Evolutionary conservation across 2,888 invertebrate genomes (phyloP).

Genomic region (Bombylius discolor): DNA sequence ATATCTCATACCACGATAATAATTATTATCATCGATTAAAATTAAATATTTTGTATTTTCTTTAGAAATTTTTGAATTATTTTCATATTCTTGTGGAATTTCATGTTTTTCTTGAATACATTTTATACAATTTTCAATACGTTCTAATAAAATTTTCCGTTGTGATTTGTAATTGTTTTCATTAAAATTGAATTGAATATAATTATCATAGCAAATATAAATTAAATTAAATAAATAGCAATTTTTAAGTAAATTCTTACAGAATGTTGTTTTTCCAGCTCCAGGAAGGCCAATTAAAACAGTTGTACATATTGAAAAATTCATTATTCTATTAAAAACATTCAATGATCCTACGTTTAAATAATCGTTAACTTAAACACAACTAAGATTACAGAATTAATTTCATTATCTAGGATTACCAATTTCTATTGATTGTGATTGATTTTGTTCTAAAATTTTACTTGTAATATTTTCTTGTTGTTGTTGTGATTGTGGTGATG

Average conservation of each 20-base stretch:
- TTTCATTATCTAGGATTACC: not conserved
- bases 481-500: not conserved
- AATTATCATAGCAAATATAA: conserved; percentile 28
- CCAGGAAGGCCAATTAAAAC: conserved; percentile 29
- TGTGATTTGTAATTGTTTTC: conserved; percentile 15
- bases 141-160: conserved; percentile 17
- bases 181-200: conserved; percentile 12
- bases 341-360: no score
- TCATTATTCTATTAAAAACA: no score
- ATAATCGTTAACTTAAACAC: no score
- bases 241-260: conserved; percentile 18
- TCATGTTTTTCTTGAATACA: conserved; percentile 5
- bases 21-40: conserved; percentile 33
- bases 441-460: no score
- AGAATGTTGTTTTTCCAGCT: conserved; percentile 27
- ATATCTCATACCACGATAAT: conserved; percentile 31
- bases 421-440: not conserved
- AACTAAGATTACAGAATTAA: not conserved
- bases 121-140: conserved; percentile 16
- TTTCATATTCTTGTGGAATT: not conserved
- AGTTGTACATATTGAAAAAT: conserved; percentile 22
- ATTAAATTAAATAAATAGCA: conserved; percentile 18
- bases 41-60: conserved; percentile 16
- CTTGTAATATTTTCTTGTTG: not conserved
- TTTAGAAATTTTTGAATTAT: not conserved